Percentiles rank a stretch among this genome's conserved stretches.
These are phyloP conservation scores for Monomorium pharaonis DNA, from an alignment of 1,140 invertebrate genomes.

Conservation along the genomic window DNA sequence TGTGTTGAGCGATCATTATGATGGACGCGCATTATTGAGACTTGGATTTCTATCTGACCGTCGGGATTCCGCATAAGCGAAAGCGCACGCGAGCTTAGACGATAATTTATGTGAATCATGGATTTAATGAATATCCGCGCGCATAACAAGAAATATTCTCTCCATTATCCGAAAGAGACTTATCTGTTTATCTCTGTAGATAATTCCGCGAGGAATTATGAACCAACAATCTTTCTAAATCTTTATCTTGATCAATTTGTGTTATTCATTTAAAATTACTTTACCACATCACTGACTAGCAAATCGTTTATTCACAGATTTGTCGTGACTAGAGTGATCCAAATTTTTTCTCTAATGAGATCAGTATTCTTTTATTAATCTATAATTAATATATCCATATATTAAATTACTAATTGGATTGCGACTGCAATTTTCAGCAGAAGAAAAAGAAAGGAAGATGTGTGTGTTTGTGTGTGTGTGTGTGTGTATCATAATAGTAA, in stretches of 20 bases:
- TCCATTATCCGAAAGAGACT: not conserved
- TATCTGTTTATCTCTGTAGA: not conserved
- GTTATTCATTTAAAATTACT: not conserved
- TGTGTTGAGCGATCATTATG: constrained; percentile 15
- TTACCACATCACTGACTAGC: not conserved
- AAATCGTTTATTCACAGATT: not conserved
- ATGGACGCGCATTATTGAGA: constrained; percentile 39
- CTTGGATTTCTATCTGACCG: not conserved
- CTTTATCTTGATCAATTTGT: not conserved
- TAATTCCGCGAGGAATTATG: not conserved
- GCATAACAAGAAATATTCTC: not conserved
- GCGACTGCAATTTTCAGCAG: constrained; percentile 1
- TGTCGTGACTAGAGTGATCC: not conserved
- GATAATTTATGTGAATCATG: constrained; percentile 40
- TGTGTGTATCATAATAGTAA: not conserved
- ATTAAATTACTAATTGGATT: constrained; percentile 4
- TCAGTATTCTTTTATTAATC: not conserved
- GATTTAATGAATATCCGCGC: not conserved
- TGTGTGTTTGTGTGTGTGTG: not conserved
- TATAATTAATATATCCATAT: too few species aligned
- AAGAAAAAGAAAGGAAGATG: constrained; percentile 58
- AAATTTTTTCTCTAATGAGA: not conserved
- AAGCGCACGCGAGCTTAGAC: constrained; percentile 51
- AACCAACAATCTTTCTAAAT: not conserved
- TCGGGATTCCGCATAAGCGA: constrained; percentile 47